Evolutionary conservation across 2,888 invertebrate species (phyloP), one percentile per base, ranked within the genome.

Genomic region (Xestia ashworthii): DNA sequence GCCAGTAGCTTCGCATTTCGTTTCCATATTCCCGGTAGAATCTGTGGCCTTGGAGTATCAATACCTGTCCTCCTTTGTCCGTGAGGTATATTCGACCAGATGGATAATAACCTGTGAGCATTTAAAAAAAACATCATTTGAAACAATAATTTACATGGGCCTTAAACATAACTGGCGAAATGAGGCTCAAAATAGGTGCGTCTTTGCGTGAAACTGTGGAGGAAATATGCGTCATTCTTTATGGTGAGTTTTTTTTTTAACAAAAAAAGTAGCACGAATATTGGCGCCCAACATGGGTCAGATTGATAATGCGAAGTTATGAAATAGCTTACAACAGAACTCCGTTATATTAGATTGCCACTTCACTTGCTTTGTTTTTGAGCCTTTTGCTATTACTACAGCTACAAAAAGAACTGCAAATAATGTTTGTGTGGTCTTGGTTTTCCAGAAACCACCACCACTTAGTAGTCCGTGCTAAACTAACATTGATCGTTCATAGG

Each of bases 1-100:
- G 89, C 95, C 95, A 95, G 84, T 93, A 94, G 72, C 95, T 95
- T 22, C 89, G 89, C 9, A 80, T 73, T 1, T 89, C 89, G n/a
- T 91, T 92, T 0, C 91, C 92, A 62, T 94, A 94, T 58, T 94
- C 93, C 11, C 92, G 89, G 78, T 94, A 91, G 83, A 93, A 95
- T 1, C 93, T 90, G 75, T 94, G 87, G 0, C 93, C 93, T 3
- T 86, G 83, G 22, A 93, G 85, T 11, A 93, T 5, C 12, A 95
- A 82, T 5, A 94, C 91, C 83, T 93, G 91, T 0, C 92, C 93
- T 16, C 95, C 95, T 84, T 93, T 94, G 1, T 85, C 66, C 5
- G 94, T 94, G 1, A 87, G 87, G 19, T 90, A 84, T 76, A 95
- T 93, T 46, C 88, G 88, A 79, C 89, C 92, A 90, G 84, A 25